phyloP scores from a whole-genome alignment of 1,140 invertebrate genomes.

The Phymastichus coffea region DNA sequence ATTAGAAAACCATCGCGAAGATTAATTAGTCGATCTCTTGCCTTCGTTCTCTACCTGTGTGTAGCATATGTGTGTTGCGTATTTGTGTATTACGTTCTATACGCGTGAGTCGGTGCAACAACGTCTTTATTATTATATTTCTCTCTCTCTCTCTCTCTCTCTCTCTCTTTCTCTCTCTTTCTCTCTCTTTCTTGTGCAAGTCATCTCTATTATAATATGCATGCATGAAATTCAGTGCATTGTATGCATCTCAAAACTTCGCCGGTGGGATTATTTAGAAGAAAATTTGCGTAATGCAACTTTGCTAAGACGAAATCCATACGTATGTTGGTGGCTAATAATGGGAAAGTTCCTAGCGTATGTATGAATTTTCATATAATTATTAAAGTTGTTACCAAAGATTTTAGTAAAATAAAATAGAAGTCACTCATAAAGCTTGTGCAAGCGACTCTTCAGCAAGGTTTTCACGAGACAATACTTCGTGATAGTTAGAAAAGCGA shows the following conservation, averaged over 20 bases:
- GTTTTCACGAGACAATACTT: too few species aligned
- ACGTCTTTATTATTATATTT: too few species aligned
- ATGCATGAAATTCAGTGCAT: not conserved
- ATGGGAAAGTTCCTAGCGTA: too few species aligned
- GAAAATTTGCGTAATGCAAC: too few species aligned
- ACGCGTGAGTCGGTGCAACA: slow-evolving; percentile 13
- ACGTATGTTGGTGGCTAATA: too few species aligned
- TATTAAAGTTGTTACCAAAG: too few species aligned
- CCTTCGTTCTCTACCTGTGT: not conserved
- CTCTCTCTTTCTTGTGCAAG: slow-evolving; percentile 3
- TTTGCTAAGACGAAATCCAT: too few species aligned
- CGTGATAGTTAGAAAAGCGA: too few species aligned
- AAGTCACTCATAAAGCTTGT: too few species aligned
- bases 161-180: not conserved
- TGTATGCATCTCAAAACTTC: slow-evolving; percentile 19
- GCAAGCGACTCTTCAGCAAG: too few species aligned
- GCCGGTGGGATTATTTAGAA: not conserved
- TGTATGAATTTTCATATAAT: too few species aligned
- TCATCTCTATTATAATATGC: not conserved
- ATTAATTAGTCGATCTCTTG: slow-evolving; percentile 26
- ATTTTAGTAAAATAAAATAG: too few species aligned
- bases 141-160: not conserved
- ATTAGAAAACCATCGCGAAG: slow-evolving; percentile 22
- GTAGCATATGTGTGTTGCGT: not conserved
- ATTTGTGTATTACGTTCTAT: slow-evolving; percentile 2